Evolutionary conservation across 2,888 invertebrate species (phyloP), one percentile per base, ranked within the genome.

Genomic region (Hartigia nigra): DNA sequence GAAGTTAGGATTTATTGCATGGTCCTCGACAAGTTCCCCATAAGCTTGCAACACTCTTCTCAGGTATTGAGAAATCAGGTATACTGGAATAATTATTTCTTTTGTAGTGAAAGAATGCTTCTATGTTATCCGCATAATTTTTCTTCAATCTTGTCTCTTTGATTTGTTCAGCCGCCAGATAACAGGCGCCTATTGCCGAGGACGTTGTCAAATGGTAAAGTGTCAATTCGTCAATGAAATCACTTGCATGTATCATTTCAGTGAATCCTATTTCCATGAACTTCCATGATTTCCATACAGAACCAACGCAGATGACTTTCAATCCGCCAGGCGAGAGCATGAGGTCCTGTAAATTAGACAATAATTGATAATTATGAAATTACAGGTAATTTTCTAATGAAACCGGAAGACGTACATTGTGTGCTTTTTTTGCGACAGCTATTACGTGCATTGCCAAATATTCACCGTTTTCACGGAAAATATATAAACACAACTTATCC

Each of bases 281-380:
- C 5, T 95, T 92, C 98, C 98, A 99, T 89, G 98, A 98, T 82
- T 96, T 94, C 97, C 98, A 99, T 1, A 99, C 98, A 0, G 98
- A 98, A 0, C 99, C 99, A 0, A 98, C 97, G 90, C 98, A 98
- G 0, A 98, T 95, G 0, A 99, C 94, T 76, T 95, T 94, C 72
- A 98, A 88, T 1, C 95, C 96, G 32, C 94, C 94, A 3, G 91
- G 86, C 75, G 89, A 90, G 32, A 92, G 86, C 72, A 92, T 92
- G 75, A 95, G 90, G 80, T 93, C 93, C 92, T 94, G 88, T 23
- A 85, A 82, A 82, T 78, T 12, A 69, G 35, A 75, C 11, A 80
- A 70, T 74, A 74, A 76, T 72, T 69, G 36, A 74, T 34, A 75
- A 77, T 70, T 39, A 39, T 34, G 12, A 37, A 31, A 36, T 79